Percentiles rank a stretch among this genome's conserved stretches.
Conservation (phyloP, 2,888 invertebrate species). For the Scaptomyza tumidula region DNA sequence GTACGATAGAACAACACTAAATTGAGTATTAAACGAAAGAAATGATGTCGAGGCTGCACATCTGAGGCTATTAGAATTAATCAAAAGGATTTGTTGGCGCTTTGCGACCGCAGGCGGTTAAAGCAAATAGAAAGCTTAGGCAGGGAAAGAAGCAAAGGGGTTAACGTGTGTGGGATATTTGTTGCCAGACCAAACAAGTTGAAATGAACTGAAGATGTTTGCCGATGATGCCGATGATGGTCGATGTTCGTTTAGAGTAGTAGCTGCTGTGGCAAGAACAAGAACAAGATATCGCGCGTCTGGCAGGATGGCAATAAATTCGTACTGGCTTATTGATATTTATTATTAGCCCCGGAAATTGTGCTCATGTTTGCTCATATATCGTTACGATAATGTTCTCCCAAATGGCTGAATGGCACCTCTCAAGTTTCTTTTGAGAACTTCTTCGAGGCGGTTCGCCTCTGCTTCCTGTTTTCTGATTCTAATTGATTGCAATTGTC, state of each 20-base stretch:
- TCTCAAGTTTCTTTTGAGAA: background rate
- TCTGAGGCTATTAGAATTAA: conserved; percentile 80
- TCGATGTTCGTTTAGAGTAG: background rate
- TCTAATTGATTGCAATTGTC: conserved; percentile 55
- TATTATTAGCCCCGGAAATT: conserved; percentile 73
- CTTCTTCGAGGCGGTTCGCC: background rate
- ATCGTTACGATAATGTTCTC: conserved; percentile 59
- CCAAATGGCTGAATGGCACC: conserved; percentile 17
- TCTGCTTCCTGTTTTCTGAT: conserved; percentile 17
- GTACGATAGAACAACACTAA: conserved; percentile 59
- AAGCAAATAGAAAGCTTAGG: background rate
- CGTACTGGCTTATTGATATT: conserved; percentile 75
- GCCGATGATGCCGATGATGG: background rate
- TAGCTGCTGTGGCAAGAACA: conserved; percentile 16
- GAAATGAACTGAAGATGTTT: conserved; percentile 17
- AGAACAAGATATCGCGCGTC: conserved; percentile 34
- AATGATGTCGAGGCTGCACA: conserved; percentile 74
- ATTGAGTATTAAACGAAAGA: conserved; percentile 79
- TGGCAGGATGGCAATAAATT: conserved; percentile 64
- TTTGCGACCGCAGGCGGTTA: conserved; percentile 54
- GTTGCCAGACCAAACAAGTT: conserved; percentile 2
- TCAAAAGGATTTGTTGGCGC: conserved; percentile 76
- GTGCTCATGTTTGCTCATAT: conserved; percentile 60
- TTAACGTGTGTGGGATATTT: conserved; percentile 26
- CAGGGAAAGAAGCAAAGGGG: background rate